Base-by-base conservation (phyloP, 2,888 invertebrate genomes). In the Diabrotica balteata region DNA sequence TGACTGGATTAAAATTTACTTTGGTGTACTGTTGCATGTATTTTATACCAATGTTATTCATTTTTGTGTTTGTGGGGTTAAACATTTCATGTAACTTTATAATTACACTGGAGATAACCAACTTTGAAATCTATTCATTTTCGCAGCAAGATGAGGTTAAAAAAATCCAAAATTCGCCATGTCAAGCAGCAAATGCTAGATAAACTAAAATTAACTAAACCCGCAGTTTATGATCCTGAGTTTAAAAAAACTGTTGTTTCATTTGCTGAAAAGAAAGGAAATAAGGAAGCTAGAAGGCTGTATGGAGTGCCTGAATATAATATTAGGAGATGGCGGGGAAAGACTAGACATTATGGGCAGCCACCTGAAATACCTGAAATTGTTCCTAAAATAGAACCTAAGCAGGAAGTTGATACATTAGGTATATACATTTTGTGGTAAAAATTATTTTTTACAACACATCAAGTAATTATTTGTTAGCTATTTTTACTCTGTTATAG, bases 271-370 rank as follows among this genome's bases (percentile, higher is more conserved):
- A 73, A 78, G 69, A 77, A 77, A 63, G 76, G 78, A 59, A 81
- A 76, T 59, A 73, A 75, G 11, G 78, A 78, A 22, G 82, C 83
- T 0, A 77, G 76, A 54, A 75, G 76, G 53, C 74, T 76, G 7
- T 83, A 75, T 70, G 80, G 81, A 44, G 76, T 83, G 7, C 76
- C 79, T 55, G 81, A 80, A 58, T 78, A 80, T 6, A 83, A 81
- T 50, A 78, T 83, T 2, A 75, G 79, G 60, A 75, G 82, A 61
- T 83, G 83, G 82, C 72, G 78, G 47, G 76, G 78, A 44, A 66
- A 80, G 22, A 78, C 75, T 66, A 58, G 61, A n/a, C 73, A 76
- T 17, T 72, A 75, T 53, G 59, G 74, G 58, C 73, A 73, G 45
- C 73, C 73, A 53, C 70, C 32, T 59, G 49, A 46, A 7, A 55